Evolutionary conservation across 2,113 vertebrate species (phyloP), one percentile per base, ranked within the genome.

Genomic region (Pseudorectes ferrugineus): DNA sequence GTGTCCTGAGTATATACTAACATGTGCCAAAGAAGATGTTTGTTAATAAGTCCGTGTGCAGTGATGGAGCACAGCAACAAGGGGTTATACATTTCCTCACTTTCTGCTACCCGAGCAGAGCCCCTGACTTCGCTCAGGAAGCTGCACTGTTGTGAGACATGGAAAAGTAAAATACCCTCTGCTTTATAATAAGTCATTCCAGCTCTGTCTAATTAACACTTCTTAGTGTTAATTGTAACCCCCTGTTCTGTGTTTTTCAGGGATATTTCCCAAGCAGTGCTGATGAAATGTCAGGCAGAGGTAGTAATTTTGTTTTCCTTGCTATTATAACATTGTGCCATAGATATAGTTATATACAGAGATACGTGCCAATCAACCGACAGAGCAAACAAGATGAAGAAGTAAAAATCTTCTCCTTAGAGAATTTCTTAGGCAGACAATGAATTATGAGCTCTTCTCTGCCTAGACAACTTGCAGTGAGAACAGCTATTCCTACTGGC

Each of bases 211-310:
- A 97, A 97, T 97, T 97, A 97, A 96, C 96, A 97, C 96, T 96
- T 95, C 93, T 81, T 76, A 95, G 95, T 87, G 97, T 97, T 97
- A 97, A 97, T 96, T 97, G 96, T 96, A 95, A 93, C 93, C 96
- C 95, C 88, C 87, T 81, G 85, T 94, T 96, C 94, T 65, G 86
- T 92, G 80, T 85, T 96, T 97, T 94, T 95, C 89, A 91, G 95
- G 95, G 91, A 94, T 97, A 88, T 97, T 95, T 96, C 94, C 93
- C 88, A 95, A 85, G 82, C 58, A 95, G 70, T 90, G 95, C 92
- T 95, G 95, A 84, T 94, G 86, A 97, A 97, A 97, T 95, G 95
- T 91, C 95, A 97, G 92, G 79, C 74, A 80, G 90, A 94, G 92
- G 78, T 88, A 96, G 93, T 97, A 91, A 92, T 91, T 95, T 95